phyloP scores from a whole-genome alignment of 2,888 invertebrate genomes.

The Diachrysia chrysitis region DNA sequence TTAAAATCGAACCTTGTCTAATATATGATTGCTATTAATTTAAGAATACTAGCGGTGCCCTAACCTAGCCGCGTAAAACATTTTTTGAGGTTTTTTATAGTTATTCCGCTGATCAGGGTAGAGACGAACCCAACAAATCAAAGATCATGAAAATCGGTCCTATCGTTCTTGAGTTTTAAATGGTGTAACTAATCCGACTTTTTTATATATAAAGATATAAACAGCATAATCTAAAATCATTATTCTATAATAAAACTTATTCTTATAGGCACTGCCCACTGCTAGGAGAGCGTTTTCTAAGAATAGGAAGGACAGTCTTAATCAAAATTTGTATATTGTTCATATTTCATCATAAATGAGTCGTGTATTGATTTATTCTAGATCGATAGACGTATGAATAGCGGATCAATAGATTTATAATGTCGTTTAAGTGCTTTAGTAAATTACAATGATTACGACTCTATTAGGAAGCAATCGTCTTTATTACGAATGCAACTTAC shows the following conservation, averaged over 20 bases:
- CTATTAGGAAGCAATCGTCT: conserved; percentile 32
- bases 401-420: conserved; percentile 39
- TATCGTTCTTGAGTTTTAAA: too few species aligned
- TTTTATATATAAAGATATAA: too few species aligned
- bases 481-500: not conserved
- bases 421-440: conserved; percentile 10
- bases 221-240: too few species aligned
- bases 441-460: conserved; percentile 30
- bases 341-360: not conserved
- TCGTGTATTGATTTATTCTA: not conserved
- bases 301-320: not conserved
- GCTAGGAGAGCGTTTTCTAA: not conserved
- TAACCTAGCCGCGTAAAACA: too few species aligned
- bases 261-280: too few species aligned
- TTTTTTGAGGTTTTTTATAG: too few species aligned
- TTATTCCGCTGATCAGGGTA: too few species aligned
- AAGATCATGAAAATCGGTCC: too few species aligned
- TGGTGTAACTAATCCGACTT: too few species aligned
- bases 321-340: not conserved
- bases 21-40: too few species aligned
- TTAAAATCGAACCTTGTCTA: not conserved
- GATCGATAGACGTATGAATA: conserved; percentile 39
- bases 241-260: not conserved
- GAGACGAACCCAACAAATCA: too few species aligned
- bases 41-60: too few species aligned